phyloP scores from a whole-genome alignment of 1,140 invertebrate species.

The Drosophila lacertosa region DNA sequence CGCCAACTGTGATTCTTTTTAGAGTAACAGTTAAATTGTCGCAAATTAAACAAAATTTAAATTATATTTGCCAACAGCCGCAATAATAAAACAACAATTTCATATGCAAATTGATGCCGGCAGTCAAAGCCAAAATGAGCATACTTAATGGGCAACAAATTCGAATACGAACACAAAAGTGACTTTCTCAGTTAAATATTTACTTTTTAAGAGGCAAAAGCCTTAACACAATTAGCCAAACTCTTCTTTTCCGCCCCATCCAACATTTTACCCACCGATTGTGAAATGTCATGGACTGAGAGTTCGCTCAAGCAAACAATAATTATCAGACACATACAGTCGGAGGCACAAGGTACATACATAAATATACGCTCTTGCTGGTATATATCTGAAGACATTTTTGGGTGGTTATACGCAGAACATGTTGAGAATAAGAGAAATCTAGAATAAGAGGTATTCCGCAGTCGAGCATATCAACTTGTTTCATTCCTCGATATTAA shows the following conservation, averaged over 20 bases:
- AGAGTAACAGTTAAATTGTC: conserved; percentile 54
- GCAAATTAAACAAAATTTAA: conserved; percentile 72
- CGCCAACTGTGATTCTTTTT: conserved; percentile 39
- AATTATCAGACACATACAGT: conserved; percentile 56
- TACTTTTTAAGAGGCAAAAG: conserved; percentile 24
- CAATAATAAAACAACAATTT: conserved; percentile 57
- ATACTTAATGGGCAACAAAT: conserved; percentile 77
- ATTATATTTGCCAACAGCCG: conserved; percentile 65
- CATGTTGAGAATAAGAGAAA: not conserved
- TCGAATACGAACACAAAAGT: conserved; percentile 68
- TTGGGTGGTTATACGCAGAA: conserved; percentile 45
- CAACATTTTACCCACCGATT: not conserved
- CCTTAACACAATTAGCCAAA: conserved; percentile 29
- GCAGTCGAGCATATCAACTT: not conserved
- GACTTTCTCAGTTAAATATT: conserved; percentile 63
- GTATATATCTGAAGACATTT: conserved; percentile 72
- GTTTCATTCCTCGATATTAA: conserved; percentile 65
- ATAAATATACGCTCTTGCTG: conserved; percentile 5
- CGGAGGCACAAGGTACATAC: conserved; percentile 24
- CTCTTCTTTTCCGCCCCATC: not conserved
- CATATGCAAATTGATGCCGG: conserved; percentile 73
- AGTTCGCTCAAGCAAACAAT: conserved; percentile 66
- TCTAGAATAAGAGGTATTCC: not conserved
- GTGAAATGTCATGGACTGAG: conserved; percentile 24
- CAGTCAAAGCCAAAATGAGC: conserved; percentile 54